Evolutionary conservation across 2,113 vertebrate genomes (phyloP).

Genomic region (Oenanthe oenanthe): DNA sequence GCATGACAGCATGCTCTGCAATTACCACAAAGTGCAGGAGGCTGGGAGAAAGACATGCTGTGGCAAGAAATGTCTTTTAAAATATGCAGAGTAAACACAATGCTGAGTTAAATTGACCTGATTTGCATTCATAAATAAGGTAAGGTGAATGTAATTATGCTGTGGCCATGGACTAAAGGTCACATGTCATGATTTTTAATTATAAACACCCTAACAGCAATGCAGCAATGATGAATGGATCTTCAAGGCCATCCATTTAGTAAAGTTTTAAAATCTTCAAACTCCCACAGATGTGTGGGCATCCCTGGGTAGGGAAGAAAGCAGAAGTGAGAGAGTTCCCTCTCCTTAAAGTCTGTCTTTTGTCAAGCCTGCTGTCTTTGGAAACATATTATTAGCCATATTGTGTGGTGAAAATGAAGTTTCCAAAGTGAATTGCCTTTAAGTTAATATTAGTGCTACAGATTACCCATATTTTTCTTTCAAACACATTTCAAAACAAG

Average conservation of each 20-base stretch:
- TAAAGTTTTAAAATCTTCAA: not conserved
- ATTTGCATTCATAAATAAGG: conserved; percentile 42
- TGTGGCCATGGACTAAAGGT: not conserved
- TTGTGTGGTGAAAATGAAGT: not conserved
- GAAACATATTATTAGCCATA: not conserved
- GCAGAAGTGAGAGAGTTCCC: not conserved
- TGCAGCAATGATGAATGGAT: not conserved
- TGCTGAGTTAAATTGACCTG: not conserved
- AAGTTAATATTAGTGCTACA: not conserved
- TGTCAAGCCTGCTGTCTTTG: not conserved
- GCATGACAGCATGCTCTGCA: not conserved
- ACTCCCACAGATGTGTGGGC: not conserved
- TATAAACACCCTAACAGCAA: not conserved
- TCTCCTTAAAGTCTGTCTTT: not conserved
- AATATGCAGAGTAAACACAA: conserved; percentile 34
- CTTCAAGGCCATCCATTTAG: not conserved
- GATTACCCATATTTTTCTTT: not conserved
- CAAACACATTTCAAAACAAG: not conserved
- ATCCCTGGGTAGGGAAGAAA: not conserved
- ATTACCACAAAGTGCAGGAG: conserved; percentile 10
- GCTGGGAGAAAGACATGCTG: not conserved
- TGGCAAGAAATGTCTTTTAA: conserved; percentile 17
- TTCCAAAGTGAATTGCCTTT: not conserved
- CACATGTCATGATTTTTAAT: conserved; percentile 28
- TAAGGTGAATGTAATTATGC: not conserved